phyloP scores from a whole-genome alignment of 2,797 vertebrate species.

The Smutsia temminckii region DNA sequence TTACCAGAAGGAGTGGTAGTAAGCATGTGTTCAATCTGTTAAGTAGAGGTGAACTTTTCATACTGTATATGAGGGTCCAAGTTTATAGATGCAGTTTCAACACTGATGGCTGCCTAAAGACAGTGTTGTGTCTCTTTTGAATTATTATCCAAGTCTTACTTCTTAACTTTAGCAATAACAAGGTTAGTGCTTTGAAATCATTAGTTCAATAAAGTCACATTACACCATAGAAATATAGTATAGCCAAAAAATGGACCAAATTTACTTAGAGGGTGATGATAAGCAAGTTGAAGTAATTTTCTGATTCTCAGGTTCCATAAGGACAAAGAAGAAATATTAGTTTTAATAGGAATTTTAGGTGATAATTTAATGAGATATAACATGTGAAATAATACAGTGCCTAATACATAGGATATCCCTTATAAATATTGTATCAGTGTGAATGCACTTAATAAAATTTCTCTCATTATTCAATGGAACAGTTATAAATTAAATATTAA shows the following conservation, averaged over 20 bases:
- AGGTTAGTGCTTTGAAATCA: not conserved
- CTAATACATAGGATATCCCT: not conserved
- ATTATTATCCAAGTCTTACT: not conserved
- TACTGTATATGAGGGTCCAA: not conserved
- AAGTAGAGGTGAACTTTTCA: not conserved
- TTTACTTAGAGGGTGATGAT: not conserved
- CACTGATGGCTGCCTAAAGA: not conserved
- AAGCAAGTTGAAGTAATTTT: not conserved
- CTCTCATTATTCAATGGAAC: not conserved
- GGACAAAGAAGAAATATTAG: not conserved
- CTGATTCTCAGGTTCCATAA: not conserved
- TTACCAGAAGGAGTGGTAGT: not conserved
- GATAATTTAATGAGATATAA: slow-evolving; percentile 12
- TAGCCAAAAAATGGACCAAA: not conserved
- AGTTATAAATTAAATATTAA: slow-evolving; percentile 7
- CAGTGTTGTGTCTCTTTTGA: not conserved
- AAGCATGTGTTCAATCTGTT: not conserved
- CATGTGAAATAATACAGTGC: not conserved
- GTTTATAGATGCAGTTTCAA: not conserved
- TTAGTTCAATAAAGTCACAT: not conserved
- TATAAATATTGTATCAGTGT: not conserved
- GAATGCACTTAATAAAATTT: not conserved
- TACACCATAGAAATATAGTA: not conserved
- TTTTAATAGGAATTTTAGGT: not conserved
- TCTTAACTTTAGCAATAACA: not conserved